Percentiles rank a stretch among this genome's conserved stretches.
These are phyloP conservation scores for Eristalinus sepulchralis DNA, from an alignment of 2,888 invertebrate species.

Conservation along the genomic window DNA sequence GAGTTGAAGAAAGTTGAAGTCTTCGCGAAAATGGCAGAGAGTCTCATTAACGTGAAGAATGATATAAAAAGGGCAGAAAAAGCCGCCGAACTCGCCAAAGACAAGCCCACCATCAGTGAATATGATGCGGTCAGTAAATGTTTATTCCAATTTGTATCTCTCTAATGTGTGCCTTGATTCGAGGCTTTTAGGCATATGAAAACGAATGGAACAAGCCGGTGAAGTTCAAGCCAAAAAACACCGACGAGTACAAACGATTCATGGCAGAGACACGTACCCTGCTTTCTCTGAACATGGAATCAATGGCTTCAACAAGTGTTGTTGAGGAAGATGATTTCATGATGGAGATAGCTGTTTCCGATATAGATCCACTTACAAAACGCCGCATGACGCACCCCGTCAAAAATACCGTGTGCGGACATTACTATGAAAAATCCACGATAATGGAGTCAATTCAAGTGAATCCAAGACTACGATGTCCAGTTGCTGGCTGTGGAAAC, in stretches of 20 bases:
- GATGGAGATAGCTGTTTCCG: slow-evolving; percentile 74
- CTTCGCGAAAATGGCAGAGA: slow-evolving; percentile 63
- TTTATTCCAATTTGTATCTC: background rate
- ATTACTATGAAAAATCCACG: slow-evolving; percentile 81
- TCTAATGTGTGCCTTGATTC: background rate
- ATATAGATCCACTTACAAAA: slow-evolving; percentile 83
- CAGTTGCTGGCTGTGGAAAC: slow-evolving; percentile 82
- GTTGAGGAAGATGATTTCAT: slow-evolving; percentile 73
- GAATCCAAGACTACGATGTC: slow-evolving; percentile 78
- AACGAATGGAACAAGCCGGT: slow-evolving; percentile 30
- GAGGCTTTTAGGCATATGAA: slow-evolving; percentile 28
- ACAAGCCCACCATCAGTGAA: slow-evolving; percentile 30
- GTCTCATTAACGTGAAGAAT: slow-evolving; percentile 61
- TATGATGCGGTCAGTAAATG: slow-evolving; percentile 38
- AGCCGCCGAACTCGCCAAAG: slow-evolving; percentile 17
- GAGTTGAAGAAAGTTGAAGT: slow-evolving; percentile 61
- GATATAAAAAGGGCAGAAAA: slow-evolving; percentile 43
- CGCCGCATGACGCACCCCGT: slow-evolving; percentile 82
- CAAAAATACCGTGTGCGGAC: slow-evolving; percentile 82
- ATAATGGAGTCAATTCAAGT: slow-evolving; percentile 80
- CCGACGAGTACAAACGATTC: slow-evolving; percentile 71
- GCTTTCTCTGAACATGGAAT: slow-evolving; percentile 20
- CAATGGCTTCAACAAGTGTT: slow-evolving; percentile 32
- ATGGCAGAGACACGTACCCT: slow-evolving; percentile 43
- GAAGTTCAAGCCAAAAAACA: slow-evolving; percentile 61